These are phyloP conservation scores for Diorhabda elongata DNA, from an alignment of 1,140 invertebrate genomes.

Conservation along the genomic window DNA sequence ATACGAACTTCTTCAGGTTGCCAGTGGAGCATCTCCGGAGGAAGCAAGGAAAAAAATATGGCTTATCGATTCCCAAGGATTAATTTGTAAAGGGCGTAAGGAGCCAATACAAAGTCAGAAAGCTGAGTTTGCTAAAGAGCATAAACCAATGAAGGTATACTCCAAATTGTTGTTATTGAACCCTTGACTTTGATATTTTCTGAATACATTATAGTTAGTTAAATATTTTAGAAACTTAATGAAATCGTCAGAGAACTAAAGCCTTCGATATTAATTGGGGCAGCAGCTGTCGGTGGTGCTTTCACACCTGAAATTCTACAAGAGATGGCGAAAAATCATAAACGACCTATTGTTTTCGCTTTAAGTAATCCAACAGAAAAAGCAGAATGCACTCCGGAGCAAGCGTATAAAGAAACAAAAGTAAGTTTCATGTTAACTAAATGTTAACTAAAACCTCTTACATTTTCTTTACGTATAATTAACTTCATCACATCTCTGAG, in stretches of 20 bases:
- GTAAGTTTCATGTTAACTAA: constrained; percentile 52
- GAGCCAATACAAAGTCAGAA: constrained; percentile 51
- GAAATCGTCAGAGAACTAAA: constrained; percentile 75
- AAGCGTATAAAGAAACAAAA: constrained; percentile 81
- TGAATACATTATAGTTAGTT: constrained; percentile 28
- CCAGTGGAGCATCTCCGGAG: constrained; percentile 65
- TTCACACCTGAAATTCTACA: constrained; percentile 82
- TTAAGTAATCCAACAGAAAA: constrained; percentile 95
- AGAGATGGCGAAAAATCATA: constrained; percentile 74
- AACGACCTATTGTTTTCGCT: constrained; percentile 86
- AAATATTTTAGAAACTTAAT: constrained; percentile 52
- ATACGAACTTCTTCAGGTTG: no score
- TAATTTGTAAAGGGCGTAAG: constrained; percentile 74
- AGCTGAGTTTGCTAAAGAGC: neutral
- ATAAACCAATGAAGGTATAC: neutral
- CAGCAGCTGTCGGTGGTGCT: constrained; percentile 76
- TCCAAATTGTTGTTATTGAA: neutral
- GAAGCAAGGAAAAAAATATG: constrained; percentile 73
- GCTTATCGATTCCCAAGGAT: constrained; percentile 67
- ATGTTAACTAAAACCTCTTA: constrained; percentile 24
- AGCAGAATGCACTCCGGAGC: constrained; percentile 94
- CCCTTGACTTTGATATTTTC: constrained; percentile 40
- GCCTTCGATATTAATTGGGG: constrained; percentile 84
- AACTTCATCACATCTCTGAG: no score
- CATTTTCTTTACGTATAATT: no score